Evolutionary conservation across 2,113 vertebrate species (phyloP).

Genomic region (Octodon degus): DNA sequence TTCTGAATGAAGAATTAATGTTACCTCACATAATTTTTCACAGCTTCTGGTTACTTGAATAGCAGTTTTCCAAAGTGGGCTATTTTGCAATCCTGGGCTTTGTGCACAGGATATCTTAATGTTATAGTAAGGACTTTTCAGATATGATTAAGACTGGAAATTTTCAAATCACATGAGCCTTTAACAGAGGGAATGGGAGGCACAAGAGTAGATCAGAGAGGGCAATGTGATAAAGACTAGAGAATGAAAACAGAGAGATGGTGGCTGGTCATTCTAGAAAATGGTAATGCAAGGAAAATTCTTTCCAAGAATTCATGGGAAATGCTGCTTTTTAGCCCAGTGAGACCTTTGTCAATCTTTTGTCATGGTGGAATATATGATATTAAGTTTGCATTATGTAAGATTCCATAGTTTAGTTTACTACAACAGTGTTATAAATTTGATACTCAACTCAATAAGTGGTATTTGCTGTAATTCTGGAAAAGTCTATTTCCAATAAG

Average conservation of each 20-base stretch:
- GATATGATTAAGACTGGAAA: neutral
- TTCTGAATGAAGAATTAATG: neutral
- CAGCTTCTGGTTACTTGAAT: neutral
- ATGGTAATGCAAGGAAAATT: neutral
- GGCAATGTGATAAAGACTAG: neutral
- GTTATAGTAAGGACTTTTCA: neutral
- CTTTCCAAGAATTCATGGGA: neutral
- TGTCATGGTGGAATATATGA: neutral
- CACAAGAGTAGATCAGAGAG: neutral
- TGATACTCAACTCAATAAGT: neutral
- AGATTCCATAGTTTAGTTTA: neutral
- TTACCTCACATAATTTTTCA: neutral
- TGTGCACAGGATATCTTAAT: neutral
- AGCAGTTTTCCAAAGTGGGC: neutral
- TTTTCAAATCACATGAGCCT: neutral
- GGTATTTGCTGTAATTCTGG: neutral
- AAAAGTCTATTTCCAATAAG: neutral
- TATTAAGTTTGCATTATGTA: neutral
- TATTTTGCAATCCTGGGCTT: neutral
- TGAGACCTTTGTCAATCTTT: neutral
- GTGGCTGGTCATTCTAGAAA: neutral
- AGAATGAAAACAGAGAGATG: neutral
- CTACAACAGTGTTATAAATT: neutral
- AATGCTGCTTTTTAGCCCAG: neutral
- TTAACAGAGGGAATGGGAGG: neutral